These are phyloP conservation scores for Exephanes ischioxanthus DNA, from an alignment of 2,888 invertebrate species.

Conservation along the genomic window DNA sequence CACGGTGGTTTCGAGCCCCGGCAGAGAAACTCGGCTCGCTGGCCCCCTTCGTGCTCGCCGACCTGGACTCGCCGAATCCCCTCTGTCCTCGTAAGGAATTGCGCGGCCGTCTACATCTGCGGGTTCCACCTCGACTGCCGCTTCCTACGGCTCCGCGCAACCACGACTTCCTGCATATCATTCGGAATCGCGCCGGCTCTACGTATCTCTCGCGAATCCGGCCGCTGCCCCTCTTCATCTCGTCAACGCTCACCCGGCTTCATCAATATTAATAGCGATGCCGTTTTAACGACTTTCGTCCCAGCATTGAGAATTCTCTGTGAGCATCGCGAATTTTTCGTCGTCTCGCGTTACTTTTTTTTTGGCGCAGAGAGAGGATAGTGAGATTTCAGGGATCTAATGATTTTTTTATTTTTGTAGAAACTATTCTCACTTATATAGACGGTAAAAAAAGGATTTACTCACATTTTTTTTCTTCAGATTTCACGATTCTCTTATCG, in stretches of 20 bases:
- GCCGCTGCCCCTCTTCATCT: background rate
- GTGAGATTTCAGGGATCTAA: background rate
- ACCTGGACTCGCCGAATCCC: conserved; percentile 50
- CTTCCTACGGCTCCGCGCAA: conserved; percentile 8
- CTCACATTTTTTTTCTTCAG: background rate
- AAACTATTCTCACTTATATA: background rate
- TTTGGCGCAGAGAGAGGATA: background rate
- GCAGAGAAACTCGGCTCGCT: conserved; percentile 53
- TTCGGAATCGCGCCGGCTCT: conserved; percentile 36
- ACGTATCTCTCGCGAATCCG: conserved; percentile 13
- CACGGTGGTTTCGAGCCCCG: conserved; percentile 73
- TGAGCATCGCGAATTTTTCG: conserved; percentile 5
- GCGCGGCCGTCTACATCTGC: conserved; percentile 31
- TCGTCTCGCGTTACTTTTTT: background rate
- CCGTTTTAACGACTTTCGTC: conserved; percentile 20
- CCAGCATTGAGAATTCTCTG: conserved; percentile 32
- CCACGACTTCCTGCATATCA: conserved; percentile 41
- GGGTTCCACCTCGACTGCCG: background rate
- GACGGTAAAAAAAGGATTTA: background rate
- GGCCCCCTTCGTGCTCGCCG: conserved; percentile 45
- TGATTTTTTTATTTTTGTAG: background rate
- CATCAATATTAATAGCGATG: conserved; percentile 36
- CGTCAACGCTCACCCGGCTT: conserved; percentile 15
- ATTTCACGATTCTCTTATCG: background rate
- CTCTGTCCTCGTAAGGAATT: conserved; percentile 48